A percentile compares a stretch with the other conserved stretches of the same genome.
phyloP scores from a whole-genome alignment of 2,888 invertebrate species.

The Eupithecia abbreviata region DNA sequence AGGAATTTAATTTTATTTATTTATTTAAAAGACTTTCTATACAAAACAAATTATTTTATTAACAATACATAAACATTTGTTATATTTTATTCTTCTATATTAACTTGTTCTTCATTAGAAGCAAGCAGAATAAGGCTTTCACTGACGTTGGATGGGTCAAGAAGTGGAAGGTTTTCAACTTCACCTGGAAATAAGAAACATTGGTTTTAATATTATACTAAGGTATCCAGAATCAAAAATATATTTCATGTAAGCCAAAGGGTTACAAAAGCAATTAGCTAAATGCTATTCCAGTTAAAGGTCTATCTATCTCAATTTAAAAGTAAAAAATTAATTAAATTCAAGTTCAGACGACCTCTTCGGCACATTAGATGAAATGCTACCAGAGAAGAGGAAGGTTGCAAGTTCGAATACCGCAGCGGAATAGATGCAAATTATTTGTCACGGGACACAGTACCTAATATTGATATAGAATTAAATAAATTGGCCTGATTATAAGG shows the following conservation, averaged over 20 bases:
- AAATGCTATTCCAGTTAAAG: no score
- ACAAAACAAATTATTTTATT: constrained; percentile 15
- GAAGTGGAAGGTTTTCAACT: constrained; percentile 73
- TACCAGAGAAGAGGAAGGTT: not conserved
- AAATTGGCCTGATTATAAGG: no score
- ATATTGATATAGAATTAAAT: no score
- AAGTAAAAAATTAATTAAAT: not conserved
- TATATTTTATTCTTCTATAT: constrained; percentile 50
- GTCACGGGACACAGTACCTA: not conserved
- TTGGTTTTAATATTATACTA: not conserved
- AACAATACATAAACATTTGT: constrained; percentile 12
- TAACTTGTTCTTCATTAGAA: constrained; percentile 54
- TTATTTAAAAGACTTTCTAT: not conserved
- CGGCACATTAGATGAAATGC: not conserved
- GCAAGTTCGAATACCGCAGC: not conserved
- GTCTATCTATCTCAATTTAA: no score
- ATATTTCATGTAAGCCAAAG: not conserved
- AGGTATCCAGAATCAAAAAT: not conserved
- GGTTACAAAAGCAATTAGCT: not conserved
- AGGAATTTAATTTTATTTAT: no score
- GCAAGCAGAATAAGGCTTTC: constrained; percentile 73
- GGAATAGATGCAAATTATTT: not conserved
- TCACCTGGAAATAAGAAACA: constrained; percentile 64
- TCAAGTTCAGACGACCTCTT: not conserved
- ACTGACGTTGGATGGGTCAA: constrained; percentile 70